A percentile compares a stretch with the other conserved stretches of the same genome.
Conservation (phyloP, 1,140 invertebrate species). For the Thaumetopoea pityocampa region DNA sequence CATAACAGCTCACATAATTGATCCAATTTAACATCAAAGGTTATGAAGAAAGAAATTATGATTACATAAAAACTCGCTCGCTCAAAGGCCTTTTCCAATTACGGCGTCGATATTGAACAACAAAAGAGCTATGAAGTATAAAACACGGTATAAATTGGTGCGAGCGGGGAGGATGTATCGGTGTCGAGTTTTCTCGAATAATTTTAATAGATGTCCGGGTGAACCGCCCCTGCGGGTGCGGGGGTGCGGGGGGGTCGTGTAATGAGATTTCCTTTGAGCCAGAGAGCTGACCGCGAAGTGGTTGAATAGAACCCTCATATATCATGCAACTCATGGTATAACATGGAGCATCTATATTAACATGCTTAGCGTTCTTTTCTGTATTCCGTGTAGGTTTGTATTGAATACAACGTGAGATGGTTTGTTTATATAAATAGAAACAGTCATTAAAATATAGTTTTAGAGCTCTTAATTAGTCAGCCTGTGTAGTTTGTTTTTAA, state of each 20-base stretch:
- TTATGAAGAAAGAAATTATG: constrained; percentile 8
- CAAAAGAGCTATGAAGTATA: constrained; percentile 33
- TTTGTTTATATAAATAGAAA: too few species aligned
- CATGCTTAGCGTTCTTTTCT: neutral
- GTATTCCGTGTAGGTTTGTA: too few species aligned
- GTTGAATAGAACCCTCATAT: constrained; percentile 48
- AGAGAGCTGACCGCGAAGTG: constrained; percentile 47
- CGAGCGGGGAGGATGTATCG: constrained; percentile 31
- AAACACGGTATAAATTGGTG: constrained; percentile 30
- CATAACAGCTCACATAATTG: constrained; percentile 2
- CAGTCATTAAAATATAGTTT: too few species aligned
- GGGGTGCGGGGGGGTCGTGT: constrained; percentile 29
- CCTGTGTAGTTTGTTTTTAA: too few species aligned
- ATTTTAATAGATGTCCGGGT: constrained; percentile 63
- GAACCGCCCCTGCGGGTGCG: constrained; percentile 16
- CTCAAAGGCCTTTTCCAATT: constrained; percentile 33
- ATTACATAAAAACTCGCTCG: constrained; percentile 18
- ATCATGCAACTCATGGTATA: constrained; percentile 41
- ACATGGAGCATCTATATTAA: constrained; percentile 20
- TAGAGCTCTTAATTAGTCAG: too few species aligned
- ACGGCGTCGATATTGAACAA: constrained; percentile 27
- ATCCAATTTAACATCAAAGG: constrained; percentile 10
- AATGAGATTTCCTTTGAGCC: constrained; percentile 73
- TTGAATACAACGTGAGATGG: too few species aligned
- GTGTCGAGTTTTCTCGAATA: constrained; percentile 64